Evolutionary conservation across 2,113 vertebrate species (phyloP), one percentile per base, ranked within the genome.

Genomic region (Vulpes vulpes): DNA sequence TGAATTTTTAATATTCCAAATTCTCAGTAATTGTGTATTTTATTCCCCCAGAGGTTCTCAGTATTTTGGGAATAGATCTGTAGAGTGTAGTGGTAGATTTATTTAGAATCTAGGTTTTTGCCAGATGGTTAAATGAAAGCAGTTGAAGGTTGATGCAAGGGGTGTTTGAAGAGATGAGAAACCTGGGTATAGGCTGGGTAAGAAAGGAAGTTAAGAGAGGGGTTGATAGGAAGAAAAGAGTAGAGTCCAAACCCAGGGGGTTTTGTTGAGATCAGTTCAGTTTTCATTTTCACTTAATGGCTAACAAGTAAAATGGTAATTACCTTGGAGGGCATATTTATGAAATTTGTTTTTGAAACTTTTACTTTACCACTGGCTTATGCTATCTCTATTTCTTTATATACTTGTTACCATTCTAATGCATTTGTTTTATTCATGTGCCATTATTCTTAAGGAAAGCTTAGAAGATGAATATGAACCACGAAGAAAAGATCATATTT

Each of bases 401-500:
- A n/a, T 11, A 65, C 22, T 20, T 93, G 22, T 89, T 93, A 73
- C 25, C 22, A 51, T 86, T 89, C n/a, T n/a, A 55, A 69, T 20
- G 2, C 30, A 59, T 97, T 97, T 92, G 73, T 96, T 92, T 85
- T 91, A 55, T 88, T 95, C 32, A 4, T 88, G 53, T 96, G 6
- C 94, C 53, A 51, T 84, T 76, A 53, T 96, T 91, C 98, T 98
- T 14, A 96, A 99, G 99, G 98, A 98, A 98, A 98, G 92, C 95
- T 53, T 96, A 92, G 98, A 99, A 98, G 98, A 99, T 96, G 99
- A 99, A 55, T 98, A 98, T 60, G 99, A 99, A 35, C 99, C 99
- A 96, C 99, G 99, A 93, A 99, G 99, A 96, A 99, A 99, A 98
- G 99, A 99, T 97, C 99, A 99, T 8, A 99, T 99, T 95, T 99